phyloP scores from a whole-genome alignment of 1,140 invertebrate species.

The Euura lappo region DNA sequence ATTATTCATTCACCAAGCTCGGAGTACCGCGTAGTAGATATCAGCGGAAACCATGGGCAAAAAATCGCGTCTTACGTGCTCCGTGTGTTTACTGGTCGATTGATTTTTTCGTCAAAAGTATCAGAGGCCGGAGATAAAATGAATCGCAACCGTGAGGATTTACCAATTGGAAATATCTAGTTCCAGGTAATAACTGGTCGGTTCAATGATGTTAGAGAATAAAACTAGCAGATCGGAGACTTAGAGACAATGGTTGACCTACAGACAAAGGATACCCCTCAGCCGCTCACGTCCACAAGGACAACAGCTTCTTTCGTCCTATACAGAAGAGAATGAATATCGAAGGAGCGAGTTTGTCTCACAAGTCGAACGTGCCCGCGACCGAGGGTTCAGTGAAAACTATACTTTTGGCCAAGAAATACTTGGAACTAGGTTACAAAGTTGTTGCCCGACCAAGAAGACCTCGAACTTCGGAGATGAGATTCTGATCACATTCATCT shows the following conservation, averaged over 20 bases:
- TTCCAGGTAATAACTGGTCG: too few species aligned
- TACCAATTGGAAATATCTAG: too few species aligned
- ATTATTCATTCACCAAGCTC: neutral
- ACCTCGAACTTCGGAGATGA: neutral
- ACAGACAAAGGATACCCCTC: neutral
- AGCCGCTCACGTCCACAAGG: neutral
- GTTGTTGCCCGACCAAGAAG: neutral
- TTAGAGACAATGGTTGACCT: constrained; percentile 4
- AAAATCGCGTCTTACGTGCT: too few species aligned
- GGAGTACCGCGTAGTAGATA: neutral
- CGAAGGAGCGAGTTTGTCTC: neutral
- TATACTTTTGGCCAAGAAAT: neutral
- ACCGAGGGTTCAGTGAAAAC: neutral
- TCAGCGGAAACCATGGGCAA: too few species aligned
- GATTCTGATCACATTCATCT: too few species aligned
- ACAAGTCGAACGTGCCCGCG: neutral
- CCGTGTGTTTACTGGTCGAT: too few species aligned
- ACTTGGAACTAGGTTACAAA: neutral
- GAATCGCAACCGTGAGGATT: too few species aligned
- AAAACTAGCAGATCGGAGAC: neutral
- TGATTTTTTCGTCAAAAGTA: too few species aligned
- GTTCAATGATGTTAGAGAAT: neutral
- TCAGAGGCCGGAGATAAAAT: too few species aligned
- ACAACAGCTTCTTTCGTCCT: neutral
- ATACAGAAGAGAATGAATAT: neutral